A percentile compares a stretch with the other conserved stretches of the same genome.
Conservation (phyloP, 2,113 vertebrate species). For the Puma concolor region DNA sequence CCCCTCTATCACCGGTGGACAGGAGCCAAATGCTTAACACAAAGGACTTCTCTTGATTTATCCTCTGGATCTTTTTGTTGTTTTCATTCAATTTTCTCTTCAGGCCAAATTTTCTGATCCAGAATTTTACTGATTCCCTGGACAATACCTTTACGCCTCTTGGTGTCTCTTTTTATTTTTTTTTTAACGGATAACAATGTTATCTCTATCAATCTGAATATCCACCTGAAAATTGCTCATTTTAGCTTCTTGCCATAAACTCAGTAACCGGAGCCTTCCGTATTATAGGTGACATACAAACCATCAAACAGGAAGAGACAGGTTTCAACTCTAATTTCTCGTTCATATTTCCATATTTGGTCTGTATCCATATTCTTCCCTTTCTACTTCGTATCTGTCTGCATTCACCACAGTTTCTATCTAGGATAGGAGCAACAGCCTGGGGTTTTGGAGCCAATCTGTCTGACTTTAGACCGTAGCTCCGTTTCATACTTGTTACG, state of each 20-base stretch:
- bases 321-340: neutral
- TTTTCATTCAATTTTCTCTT: neutral
- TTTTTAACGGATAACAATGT: neutral
- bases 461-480: neutral
- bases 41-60: neutral
- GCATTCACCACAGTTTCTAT: neutral
- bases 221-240: neutral
- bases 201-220: neutral
- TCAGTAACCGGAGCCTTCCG: neutral
- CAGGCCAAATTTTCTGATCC: neutral
- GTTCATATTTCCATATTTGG: neutral
- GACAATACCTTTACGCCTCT: neutral
- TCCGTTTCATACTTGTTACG: neutral
- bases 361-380: neutral
- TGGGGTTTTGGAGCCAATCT: neutral
- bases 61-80: too few relatives aligned
- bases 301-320: neutral
- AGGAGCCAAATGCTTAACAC: neutral
- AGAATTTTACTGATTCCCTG: neutral
- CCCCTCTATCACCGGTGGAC: accelerated
- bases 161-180: neutral
- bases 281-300: neutral
- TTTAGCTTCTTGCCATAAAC: neutral
- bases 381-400: neutral
- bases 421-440: neutral